Conservation (phyloP, 2,888 invertebrate species). For the Gortyna flavago region DNA sequence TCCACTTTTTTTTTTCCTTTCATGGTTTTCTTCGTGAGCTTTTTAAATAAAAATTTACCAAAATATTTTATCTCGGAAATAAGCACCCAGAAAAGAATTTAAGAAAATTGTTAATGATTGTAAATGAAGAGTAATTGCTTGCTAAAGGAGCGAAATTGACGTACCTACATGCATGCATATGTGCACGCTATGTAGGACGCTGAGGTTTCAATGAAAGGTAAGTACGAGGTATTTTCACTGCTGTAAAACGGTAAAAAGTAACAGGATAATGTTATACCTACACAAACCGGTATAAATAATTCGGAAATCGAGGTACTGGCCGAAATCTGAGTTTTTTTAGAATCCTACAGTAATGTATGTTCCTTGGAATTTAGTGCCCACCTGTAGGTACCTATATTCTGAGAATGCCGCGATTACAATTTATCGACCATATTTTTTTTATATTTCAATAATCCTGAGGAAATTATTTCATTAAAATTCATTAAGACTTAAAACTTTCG, state of each 20-base stretch:
- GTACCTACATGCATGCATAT: conserved; percentile 67
- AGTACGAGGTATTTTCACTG: conserved; percentile 66
- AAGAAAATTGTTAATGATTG: conserved; percentile 26
- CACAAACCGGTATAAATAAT: conserved; percentile 80
- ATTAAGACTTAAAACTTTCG: conserved; percentile 28
- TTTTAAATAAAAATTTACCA: neutral
- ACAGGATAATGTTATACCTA: conserved; percentile 81
- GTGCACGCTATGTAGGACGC: conserved; percentile 72
- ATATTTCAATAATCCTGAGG: conserved; percentile 41
- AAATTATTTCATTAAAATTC: conserved; percentile 47
- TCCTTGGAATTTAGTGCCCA: conserved; percentile 51
- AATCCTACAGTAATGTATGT: conserved; percentile 36
- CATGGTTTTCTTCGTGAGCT: neutral
- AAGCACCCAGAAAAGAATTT: conserved; percentile 19
- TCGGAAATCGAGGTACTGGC: conserved; percentile 75
- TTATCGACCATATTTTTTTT: conserved; percentile 43
- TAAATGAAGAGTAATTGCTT: conserved; percentile 55
- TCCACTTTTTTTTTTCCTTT: neutral
- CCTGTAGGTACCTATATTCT: conserved; percentile 45
- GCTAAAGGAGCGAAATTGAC: conserved; percentile 59
- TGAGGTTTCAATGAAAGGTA: conserved; percentile 59
- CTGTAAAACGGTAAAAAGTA: conserved; percentile 85
- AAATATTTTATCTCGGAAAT: conserved; percentile 12
- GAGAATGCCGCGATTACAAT: conserved; percentile 40
- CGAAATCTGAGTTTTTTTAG: conserved; percentile 62